These are phyloP conservation scores for Bettongia penicillata DNA, from an alignment of 2,113 vertebrate genomes.

Conservation along the genomic window DNA sequence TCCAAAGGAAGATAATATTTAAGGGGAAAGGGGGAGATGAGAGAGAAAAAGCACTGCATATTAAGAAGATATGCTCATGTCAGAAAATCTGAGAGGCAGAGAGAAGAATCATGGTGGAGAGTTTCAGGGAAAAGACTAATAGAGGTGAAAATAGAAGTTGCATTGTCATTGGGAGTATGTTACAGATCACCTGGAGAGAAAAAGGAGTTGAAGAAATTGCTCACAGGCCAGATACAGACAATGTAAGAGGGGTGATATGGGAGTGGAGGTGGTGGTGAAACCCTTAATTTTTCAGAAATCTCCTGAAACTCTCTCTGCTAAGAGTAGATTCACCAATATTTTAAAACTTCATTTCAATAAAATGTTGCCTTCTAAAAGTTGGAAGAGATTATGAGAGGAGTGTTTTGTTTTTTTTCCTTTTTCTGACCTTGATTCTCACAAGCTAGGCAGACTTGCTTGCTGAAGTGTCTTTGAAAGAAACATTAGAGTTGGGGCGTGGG, in stretches of 20 bases:
- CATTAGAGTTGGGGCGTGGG: neutral
- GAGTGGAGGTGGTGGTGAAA: no score
- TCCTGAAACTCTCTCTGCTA: neutral
- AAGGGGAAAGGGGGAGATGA: neutral
- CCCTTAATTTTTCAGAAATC: neutral
- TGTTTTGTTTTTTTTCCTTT: neutral
- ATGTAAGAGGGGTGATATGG: neutral
- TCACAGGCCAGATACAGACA: neutral
- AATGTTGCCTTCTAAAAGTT: neutral
- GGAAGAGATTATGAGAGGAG: neutral
- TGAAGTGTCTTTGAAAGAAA: neutral
- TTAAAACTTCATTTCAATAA: neutral
- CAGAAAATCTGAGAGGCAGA: neutral
- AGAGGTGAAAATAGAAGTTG: neutral
- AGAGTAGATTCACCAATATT: neutral
- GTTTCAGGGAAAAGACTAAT: neutral
- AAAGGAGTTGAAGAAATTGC: neutral
- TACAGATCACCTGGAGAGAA: neutral
- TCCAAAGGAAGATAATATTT: neutral
- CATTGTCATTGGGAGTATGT: neutral
- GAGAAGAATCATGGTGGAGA: neutral
- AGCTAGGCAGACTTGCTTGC: neutral
- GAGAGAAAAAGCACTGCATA: neutral
- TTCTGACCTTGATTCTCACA: neutral
- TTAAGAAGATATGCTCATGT: neutral